Evolutionary conservation across 2,113 vertebrate genomes (phyloP).

Genomic region (Phycodurus eques): DNA sequence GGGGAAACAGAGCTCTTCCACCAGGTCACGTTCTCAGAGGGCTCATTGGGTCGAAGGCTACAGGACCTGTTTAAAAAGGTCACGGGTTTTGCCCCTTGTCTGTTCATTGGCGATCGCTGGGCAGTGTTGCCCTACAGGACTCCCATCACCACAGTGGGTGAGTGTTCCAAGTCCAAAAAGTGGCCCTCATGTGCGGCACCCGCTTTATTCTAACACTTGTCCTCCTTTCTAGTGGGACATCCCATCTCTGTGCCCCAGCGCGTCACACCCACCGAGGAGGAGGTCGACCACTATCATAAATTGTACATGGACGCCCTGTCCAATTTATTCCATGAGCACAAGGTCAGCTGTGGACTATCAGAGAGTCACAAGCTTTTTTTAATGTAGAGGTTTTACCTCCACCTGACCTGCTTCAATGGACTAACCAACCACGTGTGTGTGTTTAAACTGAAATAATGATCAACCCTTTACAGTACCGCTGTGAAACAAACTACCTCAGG

Average conservation of each 20-base stretch:
- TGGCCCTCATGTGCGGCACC: not conserved
- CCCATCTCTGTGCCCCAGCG: constrained; percentile 72
- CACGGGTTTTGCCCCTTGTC: constrained; percentile 74
- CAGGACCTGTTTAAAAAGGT: constrained; percentile 75
- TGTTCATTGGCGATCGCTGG: constrained; percentile 73
- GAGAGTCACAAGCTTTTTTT: constrained; percentile 68
- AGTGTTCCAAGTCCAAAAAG: constrained; percentile 40
- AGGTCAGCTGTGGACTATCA: constrained; percentile 72
- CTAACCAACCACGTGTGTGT: not conserved
- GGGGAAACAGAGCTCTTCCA: constrained; percentile 81
- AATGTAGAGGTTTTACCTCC: constrained; percentile 52
- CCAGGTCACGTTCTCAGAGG: constrained; percentile 65
- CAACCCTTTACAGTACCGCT: not conserved
- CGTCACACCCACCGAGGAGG: constrained; percentile 58
- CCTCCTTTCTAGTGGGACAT: constrained; percentile 71
- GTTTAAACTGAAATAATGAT: not conserved
- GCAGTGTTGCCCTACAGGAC: constrained; percentile 67
- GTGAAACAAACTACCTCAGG: not conserved
- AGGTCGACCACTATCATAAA: constrained; percentile 74
- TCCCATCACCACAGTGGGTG: constrained; percentile 80
- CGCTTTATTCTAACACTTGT: constrained; percentile 1
- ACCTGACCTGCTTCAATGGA: not conserved
- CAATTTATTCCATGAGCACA: constrained; percentile 78
- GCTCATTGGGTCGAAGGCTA: constrained; percentile 56
- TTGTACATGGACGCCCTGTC: constrained; percentile 75